Base-by-base conservation (phyloP, 2,888 invertebrate genomes). In the Sphinx pinastri region DNA sequence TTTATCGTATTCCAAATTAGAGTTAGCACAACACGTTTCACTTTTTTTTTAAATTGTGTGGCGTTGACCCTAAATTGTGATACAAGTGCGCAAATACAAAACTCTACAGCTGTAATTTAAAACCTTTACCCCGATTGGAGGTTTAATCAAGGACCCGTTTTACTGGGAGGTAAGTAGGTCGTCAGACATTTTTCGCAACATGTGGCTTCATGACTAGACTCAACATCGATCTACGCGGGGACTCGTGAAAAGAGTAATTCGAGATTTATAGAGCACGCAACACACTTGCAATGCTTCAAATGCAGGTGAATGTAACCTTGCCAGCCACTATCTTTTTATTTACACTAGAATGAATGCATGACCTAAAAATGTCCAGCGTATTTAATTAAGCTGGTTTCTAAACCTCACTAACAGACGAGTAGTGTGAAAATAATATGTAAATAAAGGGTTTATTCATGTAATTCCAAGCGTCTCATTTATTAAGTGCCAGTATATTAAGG, bases 211-310 rank as follows among this genome's bases (percentile, higher is more conserved):
- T 13, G 49, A 47, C 63, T 49, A 49, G 47, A 63, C 49, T 12
- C 63, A 16, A 45, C 60, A 7, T 49, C 63, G 63, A 49, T 47
- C 47, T 60, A 60, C 63, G 47, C 19, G 7, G 63, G 13, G 49
- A 8, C 63, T 7, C 13, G 31, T 58, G 63, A 63, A 47, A 63
- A 63, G 19, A 16, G 63, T 58, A 58, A 63, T 63, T 63, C 47
- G 47, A 63, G 63, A 63, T 63, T 63, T 63, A 63, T 63, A 63
- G 49, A 63, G 63, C 63, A 63, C 63, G 63, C 63, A 63, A 63
- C 63, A 63, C 63, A 63, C 63, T 63, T 63, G 63, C 63, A 63
- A 63, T 63, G 63, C 63, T 63, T 63, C 63, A 63, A 63, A 63
- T 47, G 63, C 63, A 63, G 12, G 63, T 49, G 63, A 63, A 63